These are phyloP conservation scores for Troilus luridus DNA, from an alignment of 2,888 invertebrate genomes.

Conservation along the genomic window DNA sequence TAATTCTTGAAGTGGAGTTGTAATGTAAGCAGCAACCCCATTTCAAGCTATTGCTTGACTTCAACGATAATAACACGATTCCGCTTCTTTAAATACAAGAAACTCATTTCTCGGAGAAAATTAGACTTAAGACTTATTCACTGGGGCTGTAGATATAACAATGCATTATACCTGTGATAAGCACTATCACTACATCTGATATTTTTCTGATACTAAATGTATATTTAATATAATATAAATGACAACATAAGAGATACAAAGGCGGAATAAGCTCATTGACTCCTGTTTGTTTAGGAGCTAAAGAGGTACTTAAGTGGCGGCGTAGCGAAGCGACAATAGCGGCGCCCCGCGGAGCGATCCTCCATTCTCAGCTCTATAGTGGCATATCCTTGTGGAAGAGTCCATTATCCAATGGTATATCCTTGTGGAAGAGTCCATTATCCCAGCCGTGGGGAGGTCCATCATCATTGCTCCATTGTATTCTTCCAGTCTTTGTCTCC, in stretches of 20 bases:
- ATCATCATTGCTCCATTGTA: slow-evolving; percentile 1
- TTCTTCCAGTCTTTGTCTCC: not conserved
- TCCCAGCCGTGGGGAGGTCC: not conserved
- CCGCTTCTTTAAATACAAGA: too few relatives aligned
- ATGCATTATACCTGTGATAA: too few relatives aligned
- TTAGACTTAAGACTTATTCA: too few relatives aligned
- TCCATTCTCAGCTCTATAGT: not conserved
- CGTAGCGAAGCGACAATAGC: not conserved
- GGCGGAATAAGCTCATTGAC: not conserved
- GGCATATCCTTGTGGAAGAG: slow-evolving; percentile 15
- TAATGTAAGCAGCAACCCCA: too few relatives aligned
- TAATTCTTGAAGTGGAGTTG: too few relatives aligned
- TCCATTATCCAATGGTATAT: slow-evolving; percentile 15
- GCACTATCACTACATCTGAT: too few relatives aligned
- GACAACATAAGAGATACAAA: not conserved
- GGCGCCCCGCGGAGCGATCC: not conserved
- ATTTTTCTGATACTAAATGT: too few relatives aligned
- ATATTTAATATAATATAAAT: not conserved
- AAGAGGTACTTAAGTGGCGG: slow-evolving; percentile 1
- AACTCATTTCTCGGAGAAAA: too few relatives aligned
- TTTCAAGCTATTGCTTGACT: too few relatives aligned
- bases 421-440: slow-evolving; percentile 31
- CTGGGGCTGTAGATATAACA: too few relatives aligned
- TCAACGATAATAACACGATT: too few relatives aligned
- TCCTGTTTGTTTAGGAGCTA: not conserved